Conservation (phyloP, 2,113 vertebrate species). For the Atlantisia rogersi region DNA sequence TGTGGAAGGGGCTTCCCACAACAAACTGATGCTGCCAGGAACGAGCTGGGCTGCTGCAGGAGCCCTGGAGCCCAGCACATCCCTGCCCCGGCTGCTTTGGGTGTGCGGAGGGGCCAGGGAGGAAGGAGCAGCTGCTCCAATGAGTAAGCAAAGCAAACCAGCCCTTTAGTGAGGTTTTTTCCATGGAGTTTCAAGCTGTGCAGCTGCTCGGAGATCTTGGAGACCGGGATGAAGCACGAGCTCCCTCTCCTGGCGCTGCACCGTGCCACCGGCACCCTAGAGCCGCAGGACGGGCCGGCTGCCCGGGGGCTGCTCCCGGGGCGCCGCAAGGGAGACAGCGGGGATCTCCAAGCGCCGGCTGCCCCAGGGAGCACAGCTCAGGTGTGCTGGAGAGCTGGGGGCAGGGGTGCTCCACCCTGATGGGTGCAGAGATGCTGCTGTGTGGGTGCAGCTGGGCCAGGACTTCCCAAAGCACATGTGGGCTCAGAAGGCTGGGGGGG, state of each 20-base stretch:
- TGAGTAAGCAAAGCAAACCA: too few species aligned
- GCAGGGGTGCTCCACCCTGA: not conserved
- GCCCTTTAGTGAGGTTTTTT: too few species aligned
- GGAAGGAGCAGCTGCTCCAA: too few species aligned
- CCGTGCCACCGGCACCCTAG: not conserved
- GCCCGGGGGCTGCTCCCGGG: too few species aligned
- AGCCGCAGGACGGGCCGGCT: too few species aligned
- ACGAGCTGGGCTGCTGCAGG: not conserved
- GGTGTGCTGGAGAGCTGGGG: too few species aligned
- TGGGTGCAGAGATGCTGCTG: not conserved
- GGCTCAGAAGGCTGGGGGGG: not conserved
- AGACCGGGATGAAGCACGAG: not conserved
- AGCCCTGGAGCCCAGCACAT: accelerated
- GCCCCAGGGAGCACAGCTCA: too few species aligned
- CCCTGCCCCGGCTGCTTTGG: not conserved
- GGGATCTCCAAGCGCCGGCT: too few species aligned
- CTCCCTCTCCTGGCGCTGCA: not conserved
- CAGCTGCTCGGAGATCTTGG: too few species aligned
- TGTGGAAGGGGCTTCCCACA: not conserved
- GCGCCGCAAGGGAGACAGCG: too few species aligned
- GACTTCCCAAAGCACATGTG: not conserved
- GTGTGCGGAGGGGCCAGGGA: too few species aligned
- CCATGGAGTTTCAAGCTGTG: too few species aligned
- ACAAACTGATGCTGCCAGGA: not conserved
- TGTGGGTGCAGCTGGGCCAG: not conserved